Evolutionary conservation across 2,797 vertebrate genomes (phyloP).

Genomic region (Carduelis carduelis): DNA sequence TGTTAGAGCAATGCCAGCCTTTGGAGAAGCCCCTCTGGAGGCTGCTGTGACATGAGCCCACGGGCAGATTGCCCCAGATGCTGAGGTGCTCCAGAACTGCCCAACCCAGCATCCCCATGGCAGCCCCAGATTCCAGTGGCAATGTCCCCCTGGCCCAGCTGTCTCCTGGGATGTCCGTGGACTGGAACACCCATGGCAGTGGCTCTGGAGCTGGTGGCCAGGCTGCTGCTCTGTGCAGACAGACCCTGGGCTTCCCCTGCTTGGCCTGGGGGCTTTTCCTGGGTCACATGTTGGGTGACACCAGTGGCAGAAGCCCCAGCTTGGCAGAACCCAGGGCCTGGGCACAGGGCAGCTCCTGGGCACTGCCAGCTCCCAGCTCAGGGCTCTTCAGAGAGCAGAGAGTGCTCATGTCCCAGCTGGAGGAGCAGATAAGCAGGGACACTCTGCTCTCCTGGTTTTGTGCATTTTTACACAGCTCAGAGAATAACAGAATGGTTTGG

Average conservation of each 20-base stretch:
- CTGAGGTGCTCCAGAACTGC: background rate
- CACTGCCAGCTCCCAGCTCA: background rate
- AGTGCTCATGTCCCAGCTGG: accelerated
- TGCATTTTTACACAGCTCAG: background rate
- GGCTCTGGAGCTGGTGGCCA: background rate
- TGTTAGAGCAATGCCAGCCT: accelerated
- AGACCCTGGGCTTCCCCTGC: background rate
- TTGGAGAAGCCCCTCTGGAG: background rate
- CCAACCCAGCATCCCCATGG: background rate
- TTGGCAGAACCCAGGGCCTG: background rate
- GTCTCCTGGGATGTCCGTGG: background rate
- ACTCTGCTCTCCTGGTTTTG: background rate
- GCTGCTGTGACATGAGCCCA: background rate
- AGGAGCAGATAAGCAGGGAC: background rate
- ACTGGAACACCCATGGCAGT: too few species aligned
- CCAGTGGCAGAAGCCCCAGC: background rate
- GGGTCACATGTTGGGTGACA: background rate
- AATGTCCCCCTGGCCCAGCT: background rate
- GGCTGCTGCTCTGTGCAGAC: background rate
- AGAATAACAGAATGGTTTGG: background rate
- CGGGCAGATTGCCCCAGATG: background rate
- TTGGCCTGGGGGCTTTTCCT: background rate
- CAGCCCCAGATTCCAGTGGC: background rate
- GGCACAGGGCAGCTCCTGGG: background rate
- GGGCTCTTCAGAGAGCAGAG: background rate